Conservation (phyloP, 2,888 invertebrate genomes). For the Melieria omissa region DNA sequence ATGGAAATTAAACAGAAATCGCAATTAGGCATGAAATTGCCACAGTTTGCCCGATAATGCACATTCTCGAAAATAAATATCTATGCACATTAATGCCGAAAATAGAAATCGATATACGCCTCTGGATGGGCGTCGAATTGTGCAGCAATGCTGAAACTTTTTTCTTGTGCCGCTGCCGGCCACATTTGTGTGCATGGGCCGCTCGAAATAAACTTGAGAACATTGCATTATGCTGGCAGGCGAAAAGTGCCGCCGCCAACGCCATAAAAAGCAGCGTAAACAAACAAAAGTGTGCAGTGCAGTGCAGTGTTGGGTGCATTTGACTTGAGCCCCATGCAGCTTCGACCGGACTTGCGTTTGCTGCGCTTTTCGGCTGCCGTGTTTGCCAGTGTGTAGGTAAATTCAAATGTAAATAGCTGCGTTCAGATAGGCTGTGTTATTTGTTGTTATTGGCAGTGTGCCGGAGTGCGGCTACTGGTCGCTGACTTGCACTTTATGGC, state of each 20-base stretch:
- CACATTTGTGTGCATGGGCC: not conserved
- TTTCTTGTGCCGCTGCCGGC: conserved; percentile 6
- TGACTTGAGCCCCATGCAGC: too few relatives aligned
- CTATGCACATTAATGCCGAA: not conserved
- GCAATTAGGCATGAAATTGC: conserved; percentile 18
- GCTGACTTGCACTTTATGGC: not conserved
- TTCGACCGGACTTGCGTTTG: too few relatives aligned
- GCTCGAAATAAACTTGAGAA: too few relatives aligned
- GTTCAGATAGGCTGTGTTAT: not conserved
- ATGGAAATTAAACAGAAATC: not conserved
- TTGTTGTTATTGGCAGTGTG: not conserved
- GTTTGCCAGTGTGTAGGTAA: not conserved
- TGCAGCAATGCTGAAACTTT: too few relatives aligned
- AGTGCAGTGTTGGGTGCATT: too few relatives aligned
- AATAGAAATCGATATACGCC: conserved; percentile 10
- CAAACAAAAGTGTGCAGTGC: too few relatives aligned
- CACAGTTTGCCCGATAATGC: conserved; percentile 8
- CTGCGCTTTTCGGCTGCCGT: not conserved
- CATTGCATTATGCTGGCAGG: too few relatives aligned
- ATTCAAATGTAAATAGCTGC: not conserved
- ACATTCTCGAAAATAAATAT: not conserved
- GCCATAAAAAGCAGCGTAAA: too few relatives aligned
- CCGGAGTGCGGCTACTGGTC: conserved; percentile 12
- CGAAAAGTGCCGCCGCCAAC: too few relatives aligned
- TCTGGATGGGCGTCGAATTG: not conserved